Conservation (phyloP, 2,113 vertebrate species). For the Ranitomeya imitator region DNA sequence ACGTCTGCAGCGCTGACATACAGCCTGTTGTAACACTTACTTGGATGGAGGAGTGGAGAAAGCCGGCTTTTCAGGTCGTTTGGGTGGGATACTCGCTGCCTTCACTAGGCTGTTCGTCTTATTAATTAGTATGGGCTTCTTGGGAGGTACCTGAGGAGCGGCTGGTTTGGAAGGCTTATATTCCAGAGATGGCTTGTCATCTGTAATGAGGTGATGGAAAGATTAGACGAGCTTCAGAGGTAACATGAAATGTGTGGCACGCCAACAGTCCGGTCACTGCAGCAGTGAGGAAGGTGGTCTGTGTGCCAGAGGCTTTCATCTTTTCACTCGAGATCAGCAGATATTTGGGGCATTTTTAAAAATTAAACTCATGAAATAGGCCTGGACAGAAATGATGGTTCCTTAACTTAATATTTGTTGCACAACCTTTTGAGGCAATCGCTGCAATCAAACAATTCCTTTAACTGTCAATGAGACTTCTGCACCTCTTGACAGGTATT, state of each 20-base stretch:
- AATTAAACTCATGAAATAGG: too few species aligned
- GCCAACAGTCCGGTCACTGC: background rate
- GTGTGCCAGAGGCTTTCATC: too few species aligned
- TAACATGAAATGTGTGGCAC: background rate
- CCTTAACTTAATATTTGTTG: too few species aligned
- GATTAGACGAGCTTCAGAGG: background rate
- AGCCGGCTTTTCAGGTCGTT: conserved; percentile 86
- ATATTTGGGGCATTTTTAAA: too few species aligned
- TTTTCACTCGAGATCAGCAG: too few species aligned
- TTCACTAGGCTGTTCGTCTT: conserved; percentile 76
- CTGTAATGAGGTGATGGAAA: conserved; percentile 62
- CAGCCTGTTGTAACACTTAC: conserved; percentile 68
- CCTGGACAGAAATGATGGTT: too few species aligned
- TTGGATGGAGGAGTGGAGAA: conserved; percentile 75
- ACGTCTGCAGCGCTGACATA: too few species aligned
- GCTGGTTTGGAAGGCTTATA: conserved; percentile 84
- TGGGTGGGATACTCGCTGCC: conserved; percentile 74
- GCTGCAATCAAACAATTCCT: too few species aligned
- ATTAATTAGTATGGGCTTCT: conserved; percentile 86
- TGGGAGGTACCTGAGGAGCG: conserved; percentile 89
- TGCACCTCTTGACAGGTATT: too few species aligned
- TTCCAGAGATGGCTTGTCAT: conserved; percentile 79
- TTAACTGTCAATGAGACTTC: too few species aligned
- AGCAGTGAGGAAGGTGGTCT: too few species aligned
- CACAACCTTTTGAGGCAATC: too few species aligned